Evolutionary conservation across 64 coral and sea anemone species (phyloP), one percentile per base, ranked within the genome.

Genomic region (Porites lutea): DNA sequence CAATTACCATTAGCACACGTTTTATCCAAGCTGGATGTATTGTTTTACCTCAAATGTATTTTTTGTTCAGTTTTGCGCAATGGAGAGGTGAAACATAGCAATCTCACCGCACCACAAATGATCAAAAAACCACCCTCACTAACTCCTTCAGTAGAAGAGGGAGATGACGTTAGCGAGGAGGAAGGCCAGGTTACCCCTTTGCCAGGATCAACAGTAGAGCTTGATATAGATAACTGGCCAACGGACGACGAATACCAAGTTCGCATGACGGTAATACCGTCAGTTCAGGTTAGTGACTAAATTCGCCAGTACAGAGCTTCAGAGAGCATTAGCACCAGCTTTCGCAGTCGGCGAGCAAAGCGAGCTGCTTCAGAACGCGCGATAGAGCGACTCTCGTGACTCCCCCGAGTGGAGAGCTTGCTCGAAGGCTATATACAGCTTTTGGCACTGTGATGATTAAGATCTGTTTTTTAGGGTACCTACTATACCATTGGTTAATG

Each of bases 201-300:
- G 37, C 73, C 73, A 15, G 73, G 73, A 75, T 75, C 73, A 13
- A 75, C 73, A 14, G 73, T 15, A 14, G 73, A 75, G 48, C 73
- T 75, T 15, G 73, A 75, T 19, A 19, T 50, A 10, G 71, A 46
- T 45, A 18, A 6, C 2, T 52, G 73, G 73, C 48, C 73, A 75
- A 16, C 6, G 0, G 73, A 75, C 45, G 73, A 75, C 52, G 73
- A 75, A 51, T 51, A 15, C 16, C 37, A 75, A 75, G 73, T 75
- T 52, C 73, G 16, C 13, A 18, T 75, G 43, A 75, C 73, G 2
- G 37, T 75, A 13, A 12, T 75, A 75, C 46, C 73, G 3, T 19
- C 73, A 51, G 73, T 49, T 19, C 47, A 52, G 73, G 73, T 75
- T 5, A 75, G 73, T 50, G 1, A 57, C 4, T 57, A 4, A 55